phyloP scores from a whole-genome alignment of 2,888 invertebrate species.

The Apomyelois bistriatella region DNA sequence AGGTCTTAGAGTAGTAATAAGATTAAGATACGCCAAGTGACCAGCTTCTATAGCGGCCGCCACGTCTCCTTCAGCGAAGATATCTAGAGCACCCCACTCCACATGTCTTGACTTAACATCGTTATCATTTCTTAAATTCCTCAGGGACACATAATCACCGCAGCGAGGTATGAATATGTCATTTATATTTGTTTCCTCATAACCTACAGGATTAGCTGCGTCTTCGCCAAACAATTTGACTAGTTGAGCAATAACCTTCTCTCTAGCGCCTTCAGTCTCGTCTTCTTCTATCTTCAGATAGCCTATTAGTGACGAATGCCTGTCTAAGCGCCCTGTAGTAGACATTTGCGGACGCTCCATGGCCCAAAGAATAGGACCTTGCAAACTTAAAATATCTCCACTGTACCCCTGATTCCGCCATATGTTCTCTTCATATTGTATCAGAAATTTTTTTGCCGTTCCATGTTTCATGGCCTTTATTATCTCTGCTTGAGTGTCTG shows the following conservation, averaged over 20 bases:
- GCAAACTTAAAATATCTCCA: constrained; percentile 67
- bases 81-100: constrained; percentile 68
- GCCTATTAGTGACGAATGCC: constrained; percentile 50
- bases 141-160: constrained; percentile 59
- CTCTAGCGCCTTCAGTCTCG: constrained; percentile 26
- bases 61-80: constrained; percentile 67
- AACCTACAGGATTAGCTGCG: constrained; percentile 50
- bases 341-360: constrained; percentile 59
- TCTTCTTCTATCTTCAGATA: constrained; percentile 41
- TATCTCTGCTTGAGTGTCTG: constrained; percentile 35
- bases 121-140: constrained; percentile 31
- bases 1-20: constrained; percentile 56
- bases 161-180: constrained; percentile 62
- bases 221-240: constrained; percentile 57
- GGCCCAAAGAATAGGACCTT: constrained; percentile 72
- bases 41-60: constrained; percentile 66
- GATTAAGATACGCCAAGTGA: constrained; percentile 55
- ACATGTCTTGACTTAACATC: constrained; percentile 29
- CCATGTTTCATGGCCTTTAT: constrained; percentile 45
- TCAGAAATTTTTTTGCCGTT: constrained; percentile 48
- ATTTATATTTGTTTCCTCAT: constrained; percentile 48
- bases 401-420: constrained; percentile 62
- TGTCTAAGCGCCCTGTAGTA: constrained; percentile 44
- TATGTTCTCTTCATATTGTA: constrained; percentile 60
- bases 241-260: constrained; percentile 56